phyloP scores from a whole-genome alignment of 2,888 invertebrate species.

The Phymatocera aterrima region DNA sequence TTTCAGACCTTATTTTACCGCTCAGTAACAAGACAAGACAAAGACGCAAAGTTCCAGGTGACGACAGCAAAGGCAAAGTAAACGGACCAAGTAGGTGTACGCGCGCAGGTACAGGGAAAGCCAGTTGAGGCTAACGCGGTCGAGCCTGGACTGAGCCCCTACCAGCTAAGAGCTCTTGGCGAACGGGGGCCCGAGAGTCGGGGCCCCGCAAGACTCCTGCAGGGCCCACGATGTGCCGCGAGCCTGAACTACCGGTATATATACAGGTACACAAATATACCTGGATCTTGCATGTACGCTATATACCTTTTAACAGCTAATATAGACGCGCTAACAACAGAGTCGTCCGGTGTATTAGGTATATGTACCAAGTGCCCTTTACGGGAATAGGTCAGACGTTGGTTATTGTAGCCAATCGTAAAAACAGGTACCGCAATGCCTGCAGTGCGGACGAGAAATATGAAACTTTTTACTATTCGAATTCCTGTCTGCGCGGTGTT shows the following conservation, averaged over 20 bases:
- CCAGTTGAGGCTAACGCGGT: constrained; percentile 62
- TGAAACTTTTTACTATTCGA: too few relatives aligned
- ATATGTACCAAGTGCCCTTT: constrained; percentile 9
- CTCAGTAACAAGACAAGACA: background rate
- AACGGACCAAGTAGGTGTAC: constrained; percentile 8
- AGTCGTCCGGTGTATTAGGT: background rate
- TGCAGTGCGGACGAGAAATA: too few relatives aligned
- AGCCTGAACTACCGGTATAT: constrained; percentile 46
- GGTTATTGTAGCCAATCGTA: background rate
- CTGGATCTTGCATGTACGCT: background rate
- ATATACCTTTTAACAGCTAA: background rate
- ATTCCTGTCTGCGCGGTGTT: too few relatives aligned
- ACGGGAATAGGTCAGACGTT: constrained; percentile 20
- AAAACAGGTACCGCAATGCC: background rate
- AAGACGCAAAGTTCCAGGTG: constrained; percentile 9
- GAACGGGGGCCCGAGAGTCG: constrained; percentile 32
- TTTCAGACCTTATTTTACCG: background rate
- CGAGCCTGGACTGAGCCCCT: constrained; percentile 67
- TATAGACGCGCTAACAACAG: background rate
- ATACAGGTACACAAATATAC: constrained; percentile 46
- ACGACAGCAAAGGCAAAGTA: background rate
- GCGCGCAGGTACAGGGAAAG: constrained; percentile 25
- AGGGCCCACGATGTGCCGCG: constrained; percentile 43
- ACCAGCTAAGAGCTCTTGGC: constrained; percentile 15
- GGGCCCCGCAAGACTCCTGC: constrained; percentile 36